These are phyloP conservation scores for Sebastes minor DNA, from an alignment of 2,797 vertebrate species.

Conservation along the genomic window DNA sequence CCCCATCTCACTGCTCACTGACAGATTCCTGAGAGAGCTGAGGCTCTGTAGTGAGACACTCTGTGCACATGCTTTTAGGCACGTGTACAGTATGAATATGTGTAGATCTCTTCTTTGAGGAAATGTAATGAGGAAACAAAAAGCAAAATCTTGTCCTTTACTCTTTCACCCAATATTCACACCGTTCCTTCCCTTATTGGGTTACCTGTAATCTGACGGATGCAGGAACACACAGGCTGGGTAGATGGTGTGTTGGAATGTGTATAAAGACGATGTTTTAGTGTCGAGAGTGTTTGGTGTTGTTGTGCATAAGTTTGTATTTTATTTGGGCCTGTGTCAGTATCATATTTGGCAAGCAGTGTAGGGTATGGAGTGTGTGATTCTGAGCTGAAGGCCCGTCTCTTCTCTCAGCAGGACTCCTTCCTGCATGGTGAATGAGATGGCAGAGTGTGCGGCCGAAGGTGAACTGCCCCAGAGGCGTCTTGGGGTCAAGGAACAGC, in stretches of 20 bases:
- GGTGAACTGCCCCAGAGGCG: slow-evolving; percentile 82
- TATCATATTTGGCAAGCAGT: neutral
- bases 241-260: neutral
- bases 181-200: slow-evolving; percentile 11
- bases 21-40: slow-evolving; percentile 53
- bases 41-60: slow-evolving; percentile 10
- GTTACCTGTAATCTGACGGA: slow-evolving; percentile 54
- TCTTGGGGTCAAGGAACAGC: slow-evolving; percentile 80
- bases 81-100: neutral
- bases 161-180: neutral
- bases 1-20: slow-evolving; percentile 46
- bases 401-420: slow-evolving; percentile 66
- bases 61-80: neutral
- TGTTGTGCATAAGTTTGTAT: neutral
- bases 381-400: neutral
- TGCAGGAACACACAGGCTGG: slow-evolving; percentile 24
- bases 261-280: neutral
- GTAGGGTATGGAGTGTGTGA: neutral
- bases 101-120: neutral
- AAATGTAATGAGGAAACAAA: neutral
- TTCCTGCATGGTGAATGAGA: slow-evolving; percentile 73
- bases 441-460: slow-evolving; percentile 85
- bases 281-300: neutral
- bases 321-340: neutral
- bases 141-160: neutral